Base-by-base conservation (phyloP, 2,888 invertebrate species). In the Agrochola macilenta region DNA sequence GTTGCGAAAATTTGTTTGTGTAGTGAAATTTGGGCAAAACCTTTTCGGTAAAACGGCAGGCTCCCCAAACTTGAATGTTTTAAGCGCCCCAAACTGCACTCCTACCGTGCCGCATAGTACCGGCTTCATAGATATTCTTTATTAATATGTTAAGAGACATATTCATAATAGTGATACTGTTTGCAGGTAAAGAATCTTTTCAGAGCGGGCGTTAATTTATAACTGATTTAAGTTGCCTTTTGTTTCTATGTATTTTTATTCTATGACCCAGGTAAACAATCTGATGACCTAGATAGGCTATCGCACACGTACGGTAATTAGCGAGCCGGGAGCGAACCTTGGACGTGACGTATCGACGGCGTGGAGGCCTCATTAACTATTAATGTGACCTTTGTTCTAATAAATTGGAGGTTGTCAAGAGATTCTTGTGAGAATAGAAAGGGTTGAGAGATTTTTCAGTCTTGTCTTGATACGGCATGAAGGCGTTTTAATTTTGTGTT, bases 261-360 rank as follows among this genome's bases (percentile, higher is more conserved):
- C 17, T 52, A 23, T 72, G 46, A 17, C 14, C 12, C 43, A 76
- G 43, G 39, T 63, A 72, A 63, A 64, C 2, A 60, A 60, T 71
- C 60, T 12, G 61, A 49, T 76, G 77, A 76, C 85, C 82, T 80
- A 78, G 23, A 71, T 76, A 72, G 73, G 60, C 61, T 75, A 20
- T 26, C 30, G 12, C 70, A 63, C 75, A 68, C 58, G 68, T 60
- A 46, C 66, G 58, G n/a, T 71, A 80, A 81, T 81, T 79, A 85
- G 69, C 68, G 46, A 64, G 46, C 39, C 49, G 46, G 79, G n/a
- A 43, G 54, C 20, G 60, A 85, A 81, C 72, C 76, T 71, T 69
- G 71, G 69, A 79, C 85, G 78, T 79, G 85, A 71, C 74, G 66
- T 85, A 85, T 80, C 77, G n/a, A 1, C 57, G 52, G 23, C 23